Conservation (phyloP, 2,113 vertebrate species). For the Perca flavescens region DNA sequence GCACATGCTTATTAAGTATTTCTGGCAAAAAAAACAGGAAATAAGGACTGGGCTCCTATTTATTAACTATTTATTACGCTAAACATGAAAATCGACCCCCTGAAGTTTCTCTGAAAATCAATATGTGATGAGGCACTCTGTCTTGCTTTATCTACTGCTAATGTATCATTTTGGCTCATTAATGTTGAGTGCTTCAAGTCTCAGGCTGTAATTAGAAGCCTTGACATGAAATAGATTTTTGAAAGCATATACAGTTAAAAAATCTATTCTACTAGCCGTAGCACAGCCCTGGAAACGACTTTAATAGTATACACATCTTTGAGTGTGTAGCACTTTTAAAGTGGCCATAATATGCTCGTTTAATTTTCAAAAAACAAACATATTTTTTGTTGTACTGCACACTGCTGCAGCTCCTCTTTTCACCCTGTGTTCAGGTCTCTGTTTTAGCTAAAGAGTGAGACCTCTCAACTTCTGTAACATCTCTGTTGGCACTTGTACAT, state of each 20-base stretch:
- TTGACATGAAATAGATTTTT: conserved; percentile 28
- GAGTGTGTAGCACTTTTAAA: neutral
- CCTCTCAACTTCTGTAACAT: too few relatives aligned
- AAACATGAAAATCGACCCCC: conserved; percentile 21
- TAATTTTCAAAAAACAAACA: too few relatives aligned
- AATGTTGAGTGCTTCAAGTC: conserved; percentile 41
- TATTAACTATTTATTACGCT: conserved; percentile 45
- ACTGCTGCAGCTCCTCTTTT: too few relatives aligned
- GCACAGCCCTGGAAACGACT: neutral
- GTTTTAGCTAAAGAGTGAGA: too few relatives aligned
- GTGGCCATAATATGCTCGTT: too few relatives aligned
- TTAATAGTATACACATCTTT: neutral
- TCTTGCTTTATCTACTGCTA: conserved; percentile 13
- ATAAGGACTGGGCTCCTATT: neutral
- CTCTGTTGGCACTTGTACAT: too few relatives aligned
- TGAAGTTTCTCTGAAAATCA: conserved; percentile 34
- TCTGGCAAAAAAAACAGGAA: conserved; percentile 34
- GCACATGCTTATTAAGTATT: conserved; percentile 62
- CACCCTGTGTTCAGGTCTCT: too few relatives aligned
- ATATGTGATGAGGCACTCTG: conserved; percentile 48
- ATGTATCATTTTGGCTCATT: conserved; percentile 54
- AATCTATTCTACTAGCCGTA: neutral
- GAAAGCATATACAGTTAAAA: conserved; percentile 14
- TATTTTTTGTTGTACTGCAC: too few relatives aligned
- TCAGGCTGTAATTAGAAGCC: conserved; percentile 42